phyloP scores from a whole-genome alignment of 2,888 invertebrate genomes.

The Glyphotaelius pellucidus region DNA sequence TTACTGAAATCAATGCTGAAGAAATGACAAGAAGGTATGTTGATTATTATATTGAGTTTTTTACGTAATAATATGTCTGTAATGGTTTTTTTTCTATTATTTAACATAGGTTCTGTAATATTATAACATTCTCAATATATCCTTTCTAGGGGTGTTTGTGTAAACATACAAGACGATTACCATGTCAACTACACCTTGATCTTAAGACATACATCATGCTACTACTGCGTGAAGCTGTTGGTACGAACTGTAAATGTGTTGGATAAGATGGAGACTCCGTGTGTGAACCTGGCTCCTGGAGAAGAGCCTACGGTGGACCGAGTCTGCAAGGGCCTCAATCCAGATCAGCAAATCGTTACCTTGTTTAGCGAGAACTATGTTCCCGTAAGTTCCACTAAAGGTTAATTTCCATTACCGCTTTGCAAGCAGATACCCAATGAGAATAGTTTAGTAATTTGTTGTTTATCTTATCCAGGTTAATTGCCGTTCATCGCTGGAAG shows the following conservation, averaged over 20 bases:
- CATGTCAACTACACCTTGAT: slow-evolving; percentile 92
- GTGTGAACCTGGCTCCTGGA: slow-evolving; percentile 82
- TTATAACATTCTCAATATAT: not conserved
- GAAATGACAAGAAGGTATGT: slow-evolving; percentile 82
- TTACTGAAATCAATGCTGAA: slow-evolving; percentile 89
- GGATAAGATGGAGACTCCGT: slow-evolving; percentile 92
- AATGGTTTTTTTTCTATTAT: not conserved
- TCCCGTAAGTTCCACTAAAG: slow-evolving; percentile 77
- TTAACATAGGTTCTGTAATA: not conserved
- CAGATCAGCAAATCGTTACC: slow-evolving; percentile 89
- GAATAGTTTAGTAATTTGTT: not conserved
- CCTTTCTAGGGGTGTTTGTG: slow-evolving; percentile 81
- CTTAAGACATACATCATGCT: slow-evolving; percentile 83
- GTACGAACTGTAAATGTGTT: slow-evolving; percentile 92
- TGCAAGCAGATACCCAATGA: not conserved
- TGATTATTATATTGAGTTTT: not conserved
- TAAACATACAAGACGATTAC: slow-evolving; percentile 84
- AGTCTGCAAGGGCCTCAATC: slow-evolving; percentile 85
- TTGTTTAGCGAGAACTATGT: slow-evolving; percentile 93
- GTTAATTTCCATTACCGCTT: not conserved
- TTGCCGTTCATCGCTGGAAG: slow-evolving; percentile 94
- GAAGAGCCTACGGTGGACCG: slow-evolving; percentile 85
- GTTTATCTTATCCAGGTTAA: slow-evolving; percentile 78
- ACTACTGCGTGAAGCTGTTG: slow-evolving; percentile 89
- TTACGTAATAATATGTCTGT: not conserved